phyloP scores from a whole-genome alignment of 2,888 invertebrate species.

The Bombyx huttoni region DNA sequence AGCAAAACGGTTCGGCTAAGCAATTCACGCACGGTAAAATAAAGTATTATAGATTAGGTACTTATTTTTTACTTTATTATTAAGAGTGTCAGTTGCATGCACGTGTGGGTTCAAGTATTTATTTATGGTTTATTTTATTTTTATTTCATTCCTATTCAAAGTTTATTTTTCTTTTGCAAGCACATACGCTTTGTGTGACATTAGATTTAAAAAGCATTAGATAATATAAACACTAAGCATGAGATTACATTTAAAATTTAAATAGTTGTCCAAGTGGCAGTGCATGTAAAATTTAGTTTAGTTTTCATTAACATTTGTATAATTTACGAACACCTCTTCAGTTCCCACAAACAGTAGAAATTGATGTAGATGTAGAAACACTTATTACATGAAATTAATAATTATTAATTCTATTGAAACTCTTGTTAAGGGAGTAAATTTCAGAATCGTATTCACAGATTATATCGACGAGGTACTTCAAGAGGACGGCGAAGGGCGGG shows the following conservation, averaged over 20 bases:
- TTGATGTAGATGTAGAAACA: not conserved
- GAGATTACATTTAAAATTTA: not conserved
- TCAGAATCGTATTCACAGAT: slow-evolving; percentile 63
- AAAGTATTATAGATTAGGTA: slow-evolving; percentile 79
- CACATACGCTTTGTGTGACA: slow-evolving; percentile 37
- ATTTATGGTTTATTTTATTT: slow-evolving; percentile 17
- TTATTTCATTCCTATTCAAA: slow-evolving; percentile 17
- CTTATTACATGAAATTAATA: not conserved
- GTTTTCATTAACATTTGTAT: not conserved
- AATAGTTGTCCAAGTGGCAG: slow-evolving; percentile 1
- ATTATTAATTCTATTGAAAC: not conserved
- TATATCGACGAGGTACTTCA: slow-evolving; percentile 89
- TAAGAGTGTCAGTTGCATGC: slow-evolving; percentile 69
- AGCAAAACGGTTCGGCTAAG: slow-evolving; percentile 90
- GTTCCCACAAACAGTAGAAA: not conserved
- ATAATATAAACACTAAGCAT: not conserved
- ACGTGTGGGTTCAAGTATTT: slow-evolving; percentile 60
- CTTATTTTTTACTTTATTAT: slow-evolving; percentile 63
- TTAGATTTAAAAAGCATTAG: slow-evolving; percentile 11
- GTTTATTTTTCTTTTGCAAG: slow-evolving; percentile 29
- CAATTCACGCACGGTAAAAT: slow-evolving; percentile 90
- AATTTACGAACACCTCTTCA: not conserved
- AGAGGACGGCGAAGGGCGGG: slow-evolving; percentile 67
- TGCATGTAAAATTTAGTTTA: not conserved
- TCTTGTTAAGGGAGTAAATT: not conserved